A percentile compares a stretch with the other conserved stretches of the same genome.
phyloP scores from a whole-genome alignment of 2,113 vertebrate species.

The Cinclus cinclus region DNA sequence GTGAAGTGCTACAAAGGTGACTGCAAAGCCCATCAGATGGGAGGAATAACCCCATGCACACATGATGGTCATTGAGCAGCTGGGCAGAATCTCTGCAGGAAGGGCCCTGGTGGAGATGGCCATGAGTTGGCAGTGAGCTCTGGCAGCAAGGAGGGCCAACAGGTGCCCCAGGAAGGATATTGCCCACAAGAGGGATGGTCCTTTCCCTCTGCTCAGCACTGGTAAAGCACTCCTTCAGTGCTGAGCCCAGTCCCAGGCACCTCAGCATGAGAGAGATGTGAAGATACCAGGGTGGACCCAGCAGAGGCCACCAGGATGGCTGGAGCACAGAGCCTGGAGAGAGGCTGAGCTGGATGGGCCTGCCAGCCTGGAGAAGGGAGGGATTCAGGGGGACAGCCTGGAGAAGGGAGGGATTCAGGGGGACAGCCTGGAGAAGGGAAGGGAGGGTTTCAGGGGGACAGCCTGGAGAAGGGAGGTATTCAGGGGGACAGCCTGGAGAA shows the following conservation, averaged over 20 bases:
- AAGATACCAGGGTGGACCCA: not conserved
- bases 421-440: not conserved
- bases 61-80: not conserved
- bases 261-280: not conserved
- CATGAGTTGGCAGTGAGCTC: not conserved
- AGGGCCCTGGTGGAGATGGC: not conserved
- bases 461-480: not conserved
- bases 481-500: not conserved
- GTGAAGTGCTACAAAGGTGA: not conserved
- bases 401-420: too few relatives aligned
- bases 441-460: not conserved
- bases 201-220: not conserved
- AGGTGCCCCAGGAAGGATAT: not conserved
- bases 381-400: not conserved
- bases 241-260: not conserved
- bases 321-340: not conserved
- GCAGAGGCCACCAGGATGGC: not conserved
- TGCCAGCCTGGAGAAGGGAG: not conserved
- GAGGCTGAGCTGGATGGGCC: not conserved
- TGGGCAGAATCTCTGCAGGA: not conserved
- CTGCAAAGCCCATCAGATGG: not conserved
- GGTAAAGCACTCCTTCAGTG: not conserved
- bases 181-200: not conserved
- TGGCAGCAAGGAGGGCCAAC: not conserved
- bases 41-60: not conserved